Evolutionary conservation across 2,888 invertebrate species (phyloP).

Genomic region (Drosophila pullipes): DNA sequence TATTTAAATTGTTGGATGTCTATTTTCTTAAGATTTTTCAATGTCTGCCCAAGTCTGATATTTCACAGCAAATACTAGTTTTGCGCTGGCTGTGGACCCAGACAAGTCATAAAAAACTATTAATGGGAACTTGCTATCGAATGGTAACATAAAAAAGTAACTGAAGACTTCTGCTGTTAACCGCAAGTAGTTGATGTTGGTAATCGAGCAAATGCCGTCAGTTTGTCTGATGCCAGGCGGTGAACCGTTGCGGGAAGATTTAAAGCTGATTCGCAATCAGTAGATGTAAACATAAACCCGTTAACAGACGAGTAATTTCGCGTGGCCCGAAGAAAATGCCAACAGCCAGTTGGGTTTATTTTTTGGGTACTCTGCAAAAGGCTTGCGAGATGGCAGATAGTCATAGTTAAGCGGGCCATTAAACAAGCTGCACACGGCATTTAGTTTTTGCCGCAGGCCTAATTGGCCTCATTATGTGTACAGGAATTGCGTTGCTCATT

Average conservation of each 20-base stretch:
- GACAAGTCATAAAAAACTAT: conserved; percentile 4
- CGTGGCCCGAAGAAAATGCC: conserved; percentile 13
- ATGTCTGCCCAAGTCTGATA: neutral
- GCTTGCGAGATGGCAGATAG: conserved; percentile 7
- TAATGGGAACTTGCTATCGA: conserved; percentile 19
- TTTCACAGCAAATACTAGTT: neutral
- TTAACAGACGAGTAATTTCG: conserved; percentile 20
- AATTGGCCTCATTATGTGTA: conserved; percentile 77
- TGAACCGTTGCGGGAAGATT: neutral
- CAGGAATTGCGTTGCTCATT: conserved; percentile 68
- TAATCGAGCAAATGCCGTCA: neutral
- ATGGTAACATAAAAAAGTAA: conserved; percentile 20
- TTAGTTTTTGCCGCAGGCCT: conserved; percentile 76
- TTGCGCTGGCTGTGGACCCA: too few relatives aligned
- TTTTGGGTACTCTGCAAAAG: neutral
- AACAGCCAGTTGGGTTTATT: conserved; percentile 18
- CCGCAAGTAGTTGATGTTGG: neutral
- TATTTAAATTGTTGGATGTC: neutral
- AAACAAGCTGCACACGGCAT: conserved; percentile 76
- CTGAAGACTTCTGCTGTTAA: neutral
- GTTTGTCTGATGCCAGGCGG: conserved; percentile 7
- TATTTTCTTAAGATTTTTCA: neutral
- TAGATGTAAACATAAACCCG: conserved; percentile 10
- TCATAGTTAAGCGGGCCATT: conserved; percentile 69
- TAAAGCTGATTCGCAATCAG: conserved; percentile 17